Conservation (phyloP, 2,113 vertebrate genomes). For the Dicaeum eximium region DNA sequence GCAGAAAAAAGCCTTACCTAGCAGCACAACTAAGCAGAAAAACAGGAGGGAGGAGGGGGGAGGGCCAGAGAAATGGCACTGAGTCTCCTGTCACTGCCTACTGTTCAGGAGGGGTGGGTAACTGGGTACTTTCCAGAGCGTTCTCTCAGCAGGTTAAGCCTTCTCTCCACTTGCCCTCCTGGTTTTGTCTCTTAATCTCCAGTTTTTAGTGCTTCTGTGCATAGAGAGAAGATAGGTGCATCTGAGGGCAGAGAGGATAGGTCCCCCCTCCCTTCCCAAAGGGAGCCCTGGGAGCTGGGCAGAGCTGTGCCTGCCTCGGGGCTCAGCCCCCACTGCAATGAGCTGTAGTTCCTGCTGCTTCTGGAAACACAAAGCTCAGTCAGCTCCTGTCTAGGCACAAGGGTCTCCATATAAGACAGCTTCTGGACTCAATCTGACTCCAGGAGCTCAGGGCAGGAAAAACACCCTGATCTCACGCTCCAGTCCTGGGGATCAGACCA, state of each 20-base stretch:
- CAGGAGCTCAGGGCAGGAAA: neutral
- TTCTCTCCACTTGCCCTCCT: neutral
- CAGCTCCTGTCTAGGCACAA: neutral
- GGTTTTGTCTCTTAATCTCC: neutral
- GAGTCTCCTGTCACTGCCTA: neutral
- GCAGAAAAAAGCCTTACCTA: neutral
- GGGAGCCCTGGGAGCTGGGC: neutral
- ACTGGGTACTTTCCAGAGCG: neutral
- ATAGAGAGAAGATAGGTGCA: neutral
- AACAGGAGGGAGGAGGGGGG: neutral
- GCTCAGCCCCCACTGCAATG: neutral
- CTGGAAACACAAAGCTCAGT: neutral
- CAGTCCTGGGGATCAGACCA: neutral
- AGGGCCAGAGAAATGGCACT: neutral
- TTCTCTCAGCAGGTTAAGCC: neutral
- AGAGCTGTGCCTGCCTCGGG: rapidly evolving
- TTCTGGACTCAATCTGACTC: neutral
- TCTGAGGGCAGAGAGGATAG: neutral
- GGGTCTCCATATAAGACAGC: neutral
- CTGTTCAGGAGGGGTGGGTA: neutral
- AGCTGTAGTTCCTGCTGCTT: neutral
- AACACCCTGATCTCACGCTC: neutral
- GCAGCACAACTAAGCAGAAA: neutral
- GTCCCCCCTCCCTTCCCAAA: neutral
- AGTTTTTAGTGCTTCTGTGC: neutral